Evolutionary conservation across 2,113 vertebrate species (phyloP), one percentile per base, ranked within the genome.

Genomic region (Gymnogyps californianus): DNA sequence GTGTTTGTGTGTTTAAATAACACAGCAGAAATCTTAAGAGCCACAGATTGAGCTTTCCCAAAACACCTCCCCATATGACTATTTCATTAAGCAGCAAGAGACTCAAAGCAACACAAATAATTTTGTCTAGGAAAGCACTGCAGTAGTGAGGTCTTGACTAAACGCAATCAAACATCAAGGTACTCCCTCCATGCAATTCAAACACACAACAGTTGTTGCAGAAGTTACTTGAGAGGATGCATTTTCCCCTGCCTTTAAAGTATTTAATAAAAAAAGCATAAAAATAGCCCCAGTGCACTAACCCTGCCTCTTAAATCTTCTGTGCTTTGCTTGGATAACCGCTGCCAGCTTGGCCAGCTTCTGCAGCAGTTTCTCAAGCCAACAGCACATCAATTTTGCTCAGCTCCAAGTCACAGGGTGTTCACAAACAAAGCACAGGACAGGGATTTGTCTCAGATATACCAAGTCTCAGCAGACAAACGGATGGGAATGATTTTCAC

Each of bases 401-500:
- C 87, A 93, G 94, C 95, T 90, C 93, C 74, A 94, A 96, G 92
- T 92, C 93, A 97, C 90, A 97, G 76, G 91, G 96, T 97, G 93
- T 97, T 93, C 95, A 96, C 97, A 98, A 98, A 98, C 96, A 97
- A 97, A 96, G 86, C 77, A 96, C 94, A 92, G 94, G 96, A 86
- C 72, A 71, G 95, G 36, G 59, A 89, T 77, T 92, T 95, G 49
- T 79, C 95, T 89, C 95, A 20, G 44, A 92, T 84, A 87, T 34
- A 93, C 79, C 8, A 16, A 97, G 79, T 31, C 91, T 74, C 25
- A 70, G 86, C 78, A 95, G 78, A 96, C 71, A 94, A 69, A 93
- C 2, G 36, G 89, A 96, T 91, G 90, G 91, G 91, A 96, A 92
- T 95, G 90, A 92, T 91, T 85, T 95, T 93, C 79, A 83, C 77